Conservation (phyloP, 1,140 invertebrate genomes). For the Chelonus insularis region DNA sequence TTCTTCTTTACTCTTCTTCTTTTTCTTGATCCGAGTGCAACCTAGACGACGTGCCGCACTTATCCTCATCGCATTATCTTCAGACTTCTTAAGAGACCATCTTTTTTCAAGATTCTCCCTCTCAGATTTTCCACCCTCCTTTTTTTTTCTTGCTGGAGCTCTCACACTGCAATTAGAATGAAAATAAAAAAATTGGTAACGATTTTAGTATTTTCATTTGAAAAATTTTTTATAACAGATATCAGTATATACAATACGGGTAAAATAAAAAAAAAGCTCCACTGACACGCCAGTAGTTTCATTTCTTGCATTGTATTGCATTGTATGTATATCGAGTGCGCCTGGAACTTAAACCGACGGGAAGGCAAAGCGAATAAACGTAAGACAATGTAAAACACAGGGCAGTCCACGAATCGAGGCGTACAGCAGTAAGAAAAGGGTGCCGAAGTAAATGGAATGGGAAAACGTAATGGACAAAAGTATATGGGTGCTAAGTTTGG, state of each 20-base stretch:
- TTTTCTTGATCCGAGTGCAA: slow-evolving; percentile 14
- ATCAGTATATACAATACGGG: background rate
- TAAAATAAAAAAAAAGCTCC: slow-evolving; percentile 1
- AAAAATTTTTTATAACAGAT: too few relatives aligned
- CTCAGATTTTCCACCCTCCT: background rate
- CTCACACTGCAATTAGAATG: too few relatives aligned
- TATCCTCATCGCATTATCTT: slow-evolving; percentile 27
- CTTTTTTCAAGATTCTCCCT: slow-evolving; percentile 7
- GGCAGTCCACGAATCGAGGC: background rate
- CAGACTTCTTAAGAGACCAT: slow-evolving; percentile 22
- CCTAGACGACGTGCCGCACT: slow-evolving; percentile 23
- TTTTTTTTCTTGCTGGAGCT: too few relatives aligned
- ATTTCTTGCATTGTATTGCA: slow-evolving; percentile 39
- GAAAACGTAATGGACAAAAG: background rate
- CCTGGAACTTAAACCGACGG: slow-evolving; percentile 16
- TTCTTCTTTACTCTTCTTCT: background rate
- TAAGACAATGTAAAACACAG: slow-evolving; percentile 41
- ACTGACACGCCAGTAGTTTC: slow-evolving; percentile 29
- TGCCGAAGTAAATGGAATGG: slow-evolving; percentile 29
- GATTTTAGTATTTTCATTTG: too few relatives aligned
- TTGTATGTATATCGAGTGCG: slow-evolving; percentile 52
- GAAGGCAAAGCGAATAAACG: slow-evolving; percentile 21
- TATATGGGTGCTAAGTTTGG: slow-evolving; percentile 22
- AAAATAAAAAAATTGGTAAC: too few relatives aligned
- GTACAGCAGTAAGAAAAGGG: slow-evolving; percentile 15